A percentile compares a stretch with the other conserved stretches of the same genome.
phyloP scores from a whole-genome alignment of 2,888 invertebrate species.

The Incurvaria masculella region DNA sequence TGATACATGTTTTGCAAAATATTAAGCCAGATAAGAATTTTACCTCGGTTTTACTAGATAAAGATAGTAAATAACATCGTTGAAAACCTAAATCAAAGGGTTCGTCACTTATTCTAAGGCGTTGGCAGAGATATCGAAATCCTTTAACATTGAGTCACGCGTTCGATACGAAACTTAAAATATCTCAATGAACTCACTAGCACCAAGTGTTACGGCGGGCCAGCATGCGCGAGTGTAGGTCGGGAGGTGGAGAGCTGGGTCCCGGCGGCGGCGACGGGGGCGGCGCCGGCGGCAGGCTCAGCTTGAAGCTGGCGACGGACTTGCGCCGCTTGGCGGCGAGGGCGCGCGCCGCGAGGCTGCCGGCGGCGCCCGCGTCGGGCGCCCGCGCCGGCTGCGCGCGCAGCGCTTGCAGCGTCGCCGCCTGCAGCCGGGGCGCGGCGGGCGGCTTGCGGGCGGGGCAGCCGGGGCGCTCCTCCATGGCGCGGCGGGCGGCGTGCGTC shows the following conservation, averaged over 20 bases:
- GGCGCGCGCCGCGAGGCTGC: conserved; percentile 42
- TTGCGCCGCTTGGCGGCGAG: conserved; percentile 49
- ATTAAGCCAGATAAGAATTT: too few species aligned
- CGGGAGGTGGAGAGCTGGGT: conserved; percentile 9
- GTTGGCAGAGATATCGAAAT: too few species aligned
- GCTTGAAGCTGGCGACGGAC: conserved; percentile 43
- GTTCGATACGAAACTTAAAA: too few species aligned
- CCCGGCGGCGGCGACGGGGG: conserved; percentile 25
- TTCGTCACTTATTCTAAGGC: too few species aligned
- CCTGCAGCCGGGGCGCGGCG: conserved; percentile 45
- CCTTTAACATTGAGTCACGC: too few species aligned
- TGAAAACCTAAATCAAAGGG: too few species aligned
- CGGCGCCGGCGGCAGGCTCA: conserved; percentile 35
- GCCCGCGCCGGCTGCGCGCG: conserved; percentile 29
- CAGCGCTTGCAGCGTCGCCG: conserved; percentile 51
- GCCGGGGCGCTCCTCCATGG: conserved; percentile 49
- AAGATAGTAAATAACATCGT: too few species aligned
- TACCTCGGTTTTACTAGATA: too few species aligned
- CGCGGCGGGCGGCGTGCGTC: conserved; percentile 42
- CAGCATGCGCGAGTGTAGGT: conserved; percentile 13
- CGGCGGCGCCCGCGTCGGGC: conserved; percentile 15
- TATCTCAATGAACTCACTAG: conserved; percentile 39
- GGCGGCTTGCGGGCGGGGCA: conserved; percentile 45
- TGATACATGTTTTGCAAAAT: too few species aligned
- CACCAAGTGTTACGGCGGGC: conserved; percentile 54